These are phyloP conservation scores for Tinamus major DNA, from an alignment of 2,797 vertebrate genomes.

Conservation along the genomic window DNA sequence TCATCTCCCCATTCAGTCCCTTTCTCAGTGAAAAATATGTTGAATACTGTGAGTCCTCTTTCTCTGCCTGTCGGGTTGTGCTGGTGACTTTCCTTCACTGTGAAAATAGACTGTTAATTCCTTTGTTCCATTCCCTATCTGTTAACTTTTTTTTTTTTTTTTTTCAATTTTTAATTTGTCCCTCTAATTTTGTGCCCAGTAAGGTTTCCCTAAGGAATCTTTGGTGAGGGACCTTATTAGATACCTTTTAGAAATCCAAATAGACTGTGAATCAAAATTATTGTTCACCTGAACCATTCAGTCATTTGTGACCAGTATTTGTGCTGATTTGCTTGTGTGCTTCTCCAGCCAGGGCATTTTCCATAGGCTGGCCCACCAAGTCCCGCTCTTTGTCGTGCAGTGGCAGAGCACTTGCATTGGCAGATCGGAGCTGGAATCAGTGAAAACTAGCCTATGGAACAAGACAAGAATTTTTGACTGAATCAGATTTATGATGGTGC, in stretches of 20 bases:
- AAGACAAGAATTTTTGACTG: background rate
- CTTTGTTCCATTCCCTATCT: background rate
- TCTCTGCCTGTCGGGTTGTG: background rate
- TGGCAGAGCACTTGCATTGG: background rate
- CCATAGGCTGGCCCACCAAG: background rate
- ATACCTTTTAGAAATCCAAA: background rate
- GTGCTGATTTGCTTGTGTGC: background rate
- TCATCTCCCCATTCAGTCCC: background rate
- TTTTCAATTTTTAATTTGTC: background rate
- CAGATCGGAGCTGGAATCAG: background rate
- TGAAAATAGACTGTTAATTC: background rate
- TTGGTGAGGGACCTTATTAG: background rate
- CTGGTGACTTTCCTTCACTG: background rate
- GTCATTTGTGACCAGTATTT: background rate
- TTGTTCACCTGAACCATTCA: background rate
- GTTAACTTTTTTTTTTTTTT: background rate
- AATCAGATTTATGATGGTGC: background rate
- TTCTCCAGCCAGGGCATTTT: background rate
- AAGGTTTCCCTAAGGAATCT: background rate
- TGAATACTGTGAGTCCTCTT: background rate
- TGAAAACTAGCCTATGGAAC: background rate
- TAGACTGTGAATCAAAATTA: background rate
- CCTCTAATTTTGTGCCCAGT: background rate
- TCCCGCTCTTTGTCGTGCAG: background rate
- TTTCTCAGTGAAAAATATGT: background rate